phyloP scores from a whole-genome alignment of 1,140 invertebrate genomes.

The Halesus radiatus region DNA sequence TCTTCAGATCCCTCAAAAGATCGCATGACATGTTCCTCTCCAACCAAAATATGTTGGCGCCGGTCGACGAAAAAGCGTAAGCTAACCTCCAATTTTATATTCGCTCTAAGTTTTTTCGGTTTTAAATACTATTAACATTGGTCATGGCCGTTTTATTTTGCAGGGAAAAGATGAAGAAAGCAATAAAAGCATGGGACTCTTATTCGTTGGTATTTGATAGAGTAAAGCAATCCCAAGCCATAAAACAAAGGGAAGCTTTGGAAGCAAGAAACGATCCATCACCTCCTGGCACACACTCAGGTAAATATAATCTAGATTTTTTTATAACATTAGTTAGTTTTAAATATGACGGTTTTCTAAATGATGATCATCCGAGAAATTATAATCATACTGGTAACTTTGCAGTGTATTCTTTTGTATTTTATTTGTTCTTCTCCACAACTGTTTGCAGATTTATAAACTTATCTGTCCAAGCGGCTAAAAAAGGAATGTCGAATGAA shows the following conservation, averaged over 20 bases:
- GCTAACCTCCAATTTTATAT: slow-evolving; percentile 58
- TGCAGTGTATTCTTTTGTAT: no score
- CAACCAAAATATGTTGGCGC: slow-evolving; percentile 90
- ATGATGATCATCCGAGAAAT: no score
- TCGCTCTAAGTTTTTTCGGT: neutral
- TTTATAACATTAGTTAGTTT: neutral
- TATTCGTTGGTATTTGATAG: slow-evolving; percentile 90
- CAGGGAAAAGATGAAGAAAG: slow-evolving; percentile 83
- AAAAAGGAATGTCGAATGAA: no score
- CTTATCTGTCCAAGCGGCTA: no score
- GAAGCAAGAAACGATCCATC: slow-evolving; percentile 72
- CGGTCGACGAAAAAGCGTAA: slow-evolving; percentile 86
- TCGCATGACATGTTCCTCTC: slow-evolving; percentile 98
- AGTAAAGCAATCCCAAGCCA: slow-evolving; percentile 77
- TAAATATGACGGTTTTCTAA: neutral
- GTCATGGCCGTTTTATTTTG: slow-evolving; percentile 59
- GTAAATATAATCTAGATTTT: slow-evolving; percentile 54
- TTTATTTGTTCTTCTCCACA: no score
- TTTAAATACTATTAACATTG: no score
- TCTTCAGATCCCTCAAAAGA: slow-evolving; percentile 96
- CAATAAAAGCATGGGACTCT: slow-evolving; percentile 87
- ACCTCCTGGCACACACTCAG: slow-evolving; percentile 65
- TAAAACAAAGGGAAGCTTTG: slow-evolving; percentile 70
- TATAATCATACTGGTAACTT: no score
- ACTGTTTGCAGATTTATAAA: no score